Evolutionary conservation across 2,113 vertebrate species (phyloP).

Genomic region (Erinaceus europaeus): DNA sequence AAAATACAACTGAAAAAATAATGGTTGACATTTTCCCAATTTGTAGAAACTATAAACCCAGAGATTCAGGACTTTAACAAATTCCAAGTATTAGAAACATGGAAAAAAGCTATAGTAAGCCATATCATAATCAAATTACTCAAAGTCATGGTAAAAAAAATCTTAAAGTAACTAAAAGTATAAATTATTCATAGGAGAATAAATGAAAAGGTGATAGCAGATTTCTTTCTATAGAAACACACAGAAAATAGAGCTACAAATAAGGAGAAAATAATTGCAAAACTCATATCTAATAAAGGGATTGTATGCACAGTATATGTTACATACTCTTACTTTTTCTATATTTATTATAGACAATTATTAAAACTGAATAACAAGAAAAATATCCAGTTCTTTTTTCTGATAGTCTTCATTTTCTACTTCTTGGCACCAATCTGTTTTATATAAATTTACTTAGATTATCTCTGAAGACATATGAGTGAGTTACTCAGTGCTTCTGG

Average conservation of each 20-base stretch:
- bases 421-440: too few species aligned
- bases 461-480: too few species aligned
- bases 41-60: neutral
- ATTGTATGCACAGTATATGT: neutral
- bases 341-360: too few species aligned
- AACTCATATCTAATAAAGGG: neutral
- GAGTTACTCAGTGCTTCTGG: too few species aligned
- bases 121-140: conserved; percentile 3
- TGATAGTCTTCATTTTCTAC: too few species aligned
- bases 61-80: neutral
- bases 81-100: neutral
- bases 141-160: neutral
- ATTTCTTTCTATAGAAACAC: neutral
- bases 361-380: too few species aligned
- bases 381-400: too few species aligned
- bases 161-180: neutral
- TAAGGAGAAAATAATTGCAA: neutral
- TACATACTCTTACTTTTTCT: too few species aligned
- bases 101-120: neutral
- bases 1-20: neutral
- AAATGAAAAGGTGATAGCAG: neutral
- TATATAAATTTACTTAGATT: too few species aligned
- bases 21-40: neutral
- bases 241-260: neutral
- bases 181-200: neutral